A percentile compares a stretch with the other conserved stretches of the same genome.
Evolutionary conservation across 2,888 invertebrate species (phyloP).

Genomic region (Matsumyia berberina): DNA sequence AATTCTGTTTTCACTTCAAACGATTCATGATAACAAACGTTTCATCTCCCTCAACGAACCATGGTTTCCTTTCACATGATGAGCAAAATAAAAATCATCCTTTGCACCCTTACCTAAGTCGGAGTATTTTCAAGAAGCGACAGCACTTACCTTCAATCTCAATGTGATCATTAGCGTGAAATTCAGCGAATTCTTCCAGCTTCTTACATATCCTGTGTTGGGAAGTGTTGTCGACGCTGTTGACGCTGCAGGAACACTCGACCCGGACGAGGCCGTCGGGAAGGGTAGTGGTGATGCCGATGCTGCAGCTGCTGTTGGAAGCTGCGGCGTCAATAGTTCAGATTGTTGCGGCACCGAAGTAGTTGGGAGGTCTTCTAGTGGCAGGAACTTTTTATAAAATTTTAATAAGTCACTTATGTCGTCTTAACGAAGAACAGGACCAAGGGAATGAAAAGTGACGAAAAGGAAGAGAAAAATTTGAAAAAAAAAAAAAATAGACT

Average conservation of each 20-base stretch:
- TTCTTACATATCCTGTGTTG: constrained; percentile 82
- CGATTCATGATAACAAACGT: constrained; percentile 64
- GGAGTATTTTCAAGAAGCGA: constrained; percentile 13
- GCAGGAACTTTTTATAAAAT: constrained; percentile 83
- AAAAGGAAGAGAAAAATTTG: constrained; percentile 8
- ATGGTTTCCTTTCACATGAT: constrained; percentile 40
- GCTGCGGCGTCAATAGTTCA: constrained; percentile 51
- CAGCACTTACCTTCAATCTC: constrained; percentile 81
- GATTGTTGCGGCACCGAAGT: constrained; percentile 63
- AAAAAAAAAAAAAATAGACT: no score
- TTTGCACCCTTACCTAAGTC: constrained; percentile 9
- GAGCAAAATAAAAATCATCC: constrained; percentile 46
- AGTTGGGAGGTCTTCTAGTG: constrained; percentile 79
- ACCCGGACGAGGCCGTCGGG: constrained; percentile 50
- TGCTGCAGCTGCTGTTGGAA: constrained; percentile 46
- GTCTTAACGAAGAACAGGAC: constrained; percentile 78
- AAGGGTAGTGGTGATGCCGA: constrained; percentile 44
- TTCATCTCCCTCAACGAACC: constrained; percentile 63
- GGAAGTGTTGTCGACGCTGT: constrained; percentile 80
- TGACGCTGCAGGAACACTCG: constrained; percentile 66
- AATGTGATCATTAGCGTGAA: constrained; percentile 83
- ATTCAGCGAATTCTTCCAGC: constrained; percentile 82
- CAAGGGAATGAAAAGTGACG: constrained; percentile 22
- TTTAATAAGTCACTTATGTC: constrained; percentile 84
- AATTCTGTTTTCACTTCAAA: constrained; percentile 54